A percentile compares a stretch with the other conserved stretches of the same genome.
phyloP scores from a whole-genome alignment of 2,888 invertebrate species.

The Melipona beecheii region DNA sequence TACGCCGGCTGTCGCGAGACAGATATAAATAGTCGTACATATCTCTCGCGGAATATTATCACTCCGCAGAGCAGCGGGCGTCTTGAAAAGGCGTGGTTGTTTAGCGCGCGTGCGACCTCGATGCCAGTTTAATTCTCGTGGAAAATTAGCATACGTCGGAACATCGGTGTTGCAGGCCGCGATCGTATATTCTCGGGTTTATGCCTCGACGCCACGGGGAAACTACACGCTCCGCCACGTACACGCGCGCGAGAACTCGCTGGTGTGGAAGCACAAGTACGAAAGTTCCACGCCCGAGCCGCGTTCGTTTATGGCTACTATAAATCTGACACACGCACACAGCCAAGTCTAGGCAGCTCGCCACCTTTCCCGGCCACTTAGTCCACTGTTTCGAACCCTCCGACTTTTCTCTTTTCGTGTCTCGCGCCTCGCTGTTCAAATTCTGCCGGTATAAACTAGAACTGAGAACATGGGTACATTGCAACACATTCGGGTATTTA shows the following conservation, averaged over 20 bases:
- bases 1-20: too few relatives aligned
- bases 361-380: background rate
- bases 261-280: slow-evolving; percentile 13
- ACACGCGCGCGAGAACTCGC: slow-evolving; percentile 34
- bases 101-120: background rate
- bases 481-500: too few relatives aligned
- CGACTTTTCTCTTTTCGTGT: too few relatives aligned
- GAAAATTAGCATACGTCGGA: slow-evolving; percentile 50
- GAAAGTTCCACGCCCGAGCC: slow-evolving; percentile 33
- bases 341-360: background rate
- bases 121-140: slow-evolving; percentile 32
- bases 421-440: too few relatives aligned
- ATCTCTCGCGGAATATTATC: background rate
- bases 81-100: slow-evolving; percentile 11
- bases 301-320: slow-evolving; percentile 51
- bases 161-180: slow-evolving; percentile 14
- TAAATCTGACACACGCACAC: slow-evolving; percentile 56
- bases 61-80: background rate
- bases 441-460: too few relatives aligned
- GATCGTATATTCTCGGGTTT: slow-evolving; percentile 43
- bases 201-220: slow-evolving; percentile 23
- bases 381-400: background rate
- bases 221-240: slow-evolving; percentile 14
- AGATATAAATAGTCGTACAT: background rate
- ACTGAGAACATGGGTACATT: too few relatives aligned